Conservation (phyloP, 2,888 invertebrate species). For the Mesoligia furuncula region DNA sequence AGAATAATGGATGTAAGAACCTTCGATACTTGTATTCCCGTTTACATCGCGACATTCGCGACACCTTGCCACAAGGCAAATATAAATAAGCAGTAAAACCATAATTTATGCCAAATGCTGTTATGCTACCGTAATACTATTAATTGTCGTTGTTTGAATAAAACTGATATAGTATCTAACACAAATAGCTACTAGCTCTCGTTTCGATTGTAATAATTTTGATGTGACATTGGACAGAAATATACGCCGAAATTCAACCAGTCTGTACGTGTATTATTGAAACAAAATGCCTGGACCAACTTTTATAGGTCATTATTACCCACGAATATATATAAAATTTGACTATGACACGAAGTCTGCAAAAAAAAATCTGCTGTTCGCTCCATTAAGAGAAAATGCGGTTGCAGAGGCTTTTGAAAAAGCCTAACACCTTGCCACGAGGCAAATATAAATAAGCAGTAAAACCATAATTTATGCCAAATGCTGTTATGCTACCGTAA, state of each 20-base stretch:
- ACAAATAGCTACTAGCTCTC: slow-evolving; percentile 27
- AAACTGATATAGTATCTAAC: neutral
- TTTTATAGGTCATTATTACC: neutral
- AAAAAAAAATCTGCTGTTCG: no score
- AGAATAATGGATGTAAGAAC: neutral
- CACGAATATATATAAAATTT: no score
- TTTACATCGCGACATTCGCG: no score
- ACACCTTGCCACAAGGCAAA: neutral
- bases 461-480: slow-evolving; percentile 35
- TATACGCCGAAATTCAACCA: neutral
- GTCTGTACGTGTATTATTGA: neutral
- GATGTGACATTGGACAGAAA: neutral
- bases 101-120: slow-evolving; percentile 27
- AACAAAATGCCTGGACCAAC: neutral
- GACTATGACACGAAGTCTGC: no score
- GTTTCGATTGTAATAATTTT: neutral
- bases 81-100: slow-evolving; percentile 27
- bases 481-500: neutral
- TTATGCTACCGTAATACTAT: neutral
- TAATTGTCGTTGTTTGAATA: slow-evolving; percentile 11
- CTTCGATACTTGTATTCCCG: neutral
- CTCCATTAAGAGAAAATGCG: no score
- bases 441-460: slow-evolving; percentile 21
- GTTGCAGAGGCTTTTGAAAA: no score
- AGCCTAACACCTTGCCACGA: neutral